These are phyloP conservation scores for Neofelis nebulosa DNA, from an alignment of 2,113 vertebrate genomes.

Conservation along the genomic window DNA sequence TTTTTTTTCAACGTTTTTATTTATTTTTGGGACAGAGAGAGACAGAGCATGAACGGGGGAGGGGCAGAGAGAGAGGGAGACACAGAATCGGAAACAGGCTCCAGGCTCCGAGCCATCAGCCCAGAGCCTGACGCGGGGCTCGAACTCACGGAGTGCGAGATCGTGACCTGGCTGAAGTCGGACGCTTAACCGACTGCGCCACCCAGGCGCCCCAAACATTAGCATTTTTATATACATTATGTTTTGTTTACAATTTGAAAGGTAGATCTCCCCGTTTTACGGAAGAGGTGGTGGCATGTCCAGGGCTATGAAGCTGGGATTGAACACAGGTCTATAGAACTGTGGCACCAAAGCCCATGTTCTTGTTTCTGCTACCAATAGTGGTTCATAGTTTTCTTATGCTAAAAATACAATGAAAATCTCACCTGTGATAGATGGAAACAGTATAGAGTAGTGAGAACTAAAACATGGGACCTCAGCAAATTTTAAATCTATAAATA, in stretches of 20 bases:
- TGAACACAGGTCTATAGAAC: not conserved
- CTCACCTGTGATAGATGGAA: not conserved
- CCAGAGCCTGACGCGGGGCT: no score
- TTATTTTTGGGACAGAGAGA: no score
- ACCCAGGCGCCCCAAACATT: no score
- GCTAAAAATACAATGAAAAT: not conserved
- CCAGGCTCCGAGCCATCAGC: no score
- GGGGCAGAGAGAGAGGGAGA: no score
- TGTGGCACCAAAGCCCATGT: not conserved
- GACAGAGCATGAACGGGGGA: no score
- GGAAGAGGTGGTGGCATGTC: not conserved
- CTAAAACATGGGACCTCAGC: not conserved
- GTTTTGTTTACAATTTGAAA: slow-evolving; percentile 7
- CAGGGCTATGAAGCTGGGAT: not conserved
- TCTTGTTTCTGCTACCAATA: not conserved
- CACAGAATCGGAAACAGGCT: no score
- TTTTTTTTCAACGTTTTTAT: no score
- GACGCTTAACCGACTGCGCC: no score
- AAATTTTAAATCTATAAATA: not conserved
- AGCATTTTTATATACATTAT: not conserved
- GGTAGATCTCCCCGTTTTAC: not conserved
- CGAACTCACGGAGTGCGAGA: no score
- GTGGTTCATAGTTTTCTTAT: slow-evolving; percentile 28
- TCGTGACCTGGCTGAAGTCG: no score
- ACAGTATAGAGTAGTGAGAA: not conserved